Evolutionary conservation across 2,888 invertebrate species (phyloP).

Genomic region (Drosophila atripex): DNA sequence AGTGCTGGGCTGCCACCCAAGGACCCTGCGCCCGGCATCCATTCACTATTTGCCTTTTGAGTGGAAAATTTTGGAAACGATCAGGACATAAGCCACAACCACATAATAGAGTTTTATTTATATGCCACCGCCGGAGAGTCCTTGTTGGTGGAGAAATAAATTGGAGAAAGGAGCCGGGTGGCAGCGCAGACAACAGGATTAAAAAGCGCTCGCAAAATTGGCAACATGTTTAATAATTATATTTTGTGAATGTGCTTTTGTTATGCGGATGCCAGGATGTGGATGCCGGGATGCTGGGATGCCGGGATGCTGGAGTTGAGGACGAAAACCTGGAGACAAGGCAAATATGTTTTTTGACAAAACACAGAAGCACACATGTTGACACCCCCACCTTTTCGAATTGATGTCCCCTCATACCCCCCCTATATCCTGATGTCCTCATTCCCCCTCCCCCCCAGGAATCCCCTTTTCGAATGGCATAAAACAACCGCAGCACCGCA

Average conservation of each 20-base stretch:
- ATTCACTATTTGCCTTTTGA: slow-evolving; percentile 17
- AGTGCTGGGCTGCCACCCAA: background rate
- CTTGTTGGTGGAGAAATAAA: background rate
- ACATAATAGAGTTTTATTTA: slow-evolving; percentile 76
- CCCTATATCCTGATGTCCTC: background rate
- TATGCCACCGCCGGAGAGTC: slow-evolving; percentile 38
- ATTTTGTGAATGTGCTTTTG: slow-evolving; percentile 77
- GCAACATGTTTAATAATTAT: slow-evolving; percentile 78
- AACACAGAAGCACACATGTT: slow-evolving; percentile 76
- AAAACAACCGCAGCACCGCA: slow-evolving; percentile 76
- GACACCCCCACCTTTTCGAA: slow-evolving; percentile 37
- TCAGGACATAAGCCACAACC: slow-evolving; percentile 74
- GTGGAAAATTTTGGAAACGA: slow-evolving; percentile 56
- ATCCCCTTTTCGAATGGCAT: slow-evolving; percentile 63
- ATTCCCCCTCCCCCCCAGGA: background rate
- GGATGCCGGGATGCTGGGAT: slow-evolving; percentile 17
- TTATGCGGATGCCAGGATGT: slow-evolving; percentile 39
- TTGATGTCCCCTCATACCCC: background rate
- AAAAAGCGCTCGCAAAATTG: slow-evolving; percentile 79
- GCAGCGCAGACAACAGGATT: slow-evolving; percentile 73
- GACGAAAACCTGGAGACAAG: slow-evolving; percentile 55
- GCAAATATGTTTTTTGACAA: slow-evolving; percentile 77
- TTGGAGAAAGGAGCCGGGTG: background rate
- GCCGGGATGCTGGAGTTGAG: slow-evolving; percentile 1
- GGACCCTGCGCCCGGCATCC: slow-evolving; percentile 1